Evolutionary conservation across 2,113 vertebrate genomes (phyloP).

Genomic region (Phycodurus eques): DNA sequence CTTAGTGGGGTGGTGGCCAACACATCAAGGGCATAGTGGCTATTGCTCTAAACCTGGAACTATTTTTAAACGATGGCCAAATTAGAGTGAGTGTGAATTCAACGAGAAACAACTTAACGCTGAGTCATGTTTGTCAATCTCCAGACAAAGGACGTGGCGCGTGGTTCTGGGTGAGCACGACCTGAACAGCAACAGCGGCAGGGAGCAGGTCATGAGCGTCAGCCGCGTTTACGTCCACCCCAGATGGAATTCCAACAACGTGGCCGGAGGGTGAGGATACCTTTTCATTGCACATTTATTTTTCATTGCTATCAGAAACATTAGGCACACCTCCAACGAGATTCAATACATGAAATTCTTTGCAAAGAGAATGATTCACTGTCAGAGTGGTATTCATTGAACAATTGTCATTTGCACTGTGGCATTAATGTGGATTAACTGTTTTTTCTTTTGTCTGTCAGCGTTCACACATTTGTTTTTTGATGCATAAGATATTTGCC

Average conservation of each 20-base stretch:
- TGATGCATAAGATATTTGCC: no score
- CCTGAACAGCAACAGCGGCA: conserved; percentile 60
- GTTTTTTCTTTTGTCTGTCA: no score
- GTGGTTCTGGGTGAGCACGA: conserved; percentile 81
- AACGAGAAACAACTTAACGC: not conserved
- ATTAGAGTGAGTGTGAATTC: not conserved
- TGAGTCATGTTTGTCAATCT: not conserved
- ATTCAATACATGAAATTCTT: no score
- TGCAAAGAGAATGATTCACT: no score
- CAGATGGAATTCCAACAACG: conserved; percentile 57
- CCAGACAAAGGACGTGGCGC: conserved; percentile 47
- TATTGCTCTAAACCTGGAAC: no score
- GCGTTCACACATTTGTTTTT: no score
- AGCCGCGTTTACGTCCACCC: conserved; percentile 63
- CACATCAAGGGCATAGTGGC: no score
- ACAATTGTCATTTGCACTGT: no score
- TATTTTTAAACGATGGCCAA: no score
- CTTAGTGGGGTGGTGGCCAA: no score
- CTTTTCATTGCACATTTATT: not conserved
- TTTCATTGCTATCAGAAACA: not conserved
- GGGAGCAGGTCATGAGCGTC: conserved; percentile 73
- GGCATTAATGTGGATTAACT: no score
- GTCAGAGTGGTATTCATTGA: no score
- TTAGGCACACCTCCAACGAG: not conserved
- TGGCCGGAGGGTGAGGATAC: conserved; percentile 66